These are phyloP conservation scores for Syngnathus rostellatus DNA, from an alignment of 2,797 vertebrate species.

Conservation along the genomic window DNA sequence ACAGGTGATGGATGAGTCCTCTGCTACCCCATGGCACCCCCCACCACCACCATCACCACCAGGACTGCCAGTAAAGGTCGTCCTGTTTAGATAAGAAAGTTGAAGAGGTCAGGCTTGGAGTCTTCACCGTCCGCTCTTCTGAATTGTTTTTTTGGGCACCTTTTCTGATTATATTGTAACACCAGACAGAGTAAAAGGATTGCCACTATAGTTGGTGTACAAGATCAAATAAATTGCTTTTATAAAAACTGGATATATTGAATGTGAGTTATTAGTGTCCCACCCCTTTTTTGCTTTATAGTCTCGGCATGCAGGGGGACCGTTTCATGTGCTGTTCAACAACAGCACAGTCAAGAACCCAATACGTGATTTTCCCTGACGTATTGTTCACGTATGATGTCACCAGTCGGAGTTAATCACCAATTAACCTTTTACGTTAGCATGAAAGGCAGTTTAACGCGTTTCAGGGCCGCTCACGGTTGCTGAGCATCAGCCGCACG, in stretches of 20 bases:
- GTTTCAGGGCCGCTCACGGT: background rate
- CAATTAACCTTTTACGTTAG: constrained; percentile 1
- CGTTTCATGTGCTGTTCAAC: background rate
- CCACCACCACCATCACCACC: constrained; percentile 20
- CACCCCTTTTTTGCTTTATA: background rate
- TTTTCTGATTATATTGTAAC: too few relatives aligned
- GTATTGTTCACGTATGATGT: background rate
- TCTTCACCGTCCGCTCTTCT: background rate
- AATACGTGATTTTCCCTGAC: constrained; percentile 4
- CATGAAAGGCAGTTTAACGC: constrained; percentile 4
- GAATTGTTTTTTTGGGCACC: background rate
- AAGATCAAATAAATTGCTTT: background rate
- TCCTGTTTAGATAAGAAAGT: constrained; percentile 36
- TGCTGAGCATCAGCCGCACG: background rate
- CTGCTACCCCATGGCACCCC: constrained; percentile 23
- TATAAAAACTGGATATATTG: background rate
- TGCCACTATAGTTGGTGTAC: too few relatives aligned
- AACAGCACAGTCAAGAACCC: background rate
- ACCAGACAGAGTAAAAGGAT: background rate
- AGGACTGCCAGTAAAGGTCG: constrained; percentile 16
- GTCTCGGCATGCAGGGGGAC: background rate
- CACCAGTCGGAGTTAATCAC: background rate
- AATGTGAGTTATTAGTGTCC: background rate
- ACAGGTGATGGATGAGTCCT: constrained; percentile 50
- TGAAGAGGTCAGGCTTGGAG: background rate